phyloP scores from a whole-genome alignment of 1,140 invertebrate genomes.

The Drosophila sp. region DNA sequence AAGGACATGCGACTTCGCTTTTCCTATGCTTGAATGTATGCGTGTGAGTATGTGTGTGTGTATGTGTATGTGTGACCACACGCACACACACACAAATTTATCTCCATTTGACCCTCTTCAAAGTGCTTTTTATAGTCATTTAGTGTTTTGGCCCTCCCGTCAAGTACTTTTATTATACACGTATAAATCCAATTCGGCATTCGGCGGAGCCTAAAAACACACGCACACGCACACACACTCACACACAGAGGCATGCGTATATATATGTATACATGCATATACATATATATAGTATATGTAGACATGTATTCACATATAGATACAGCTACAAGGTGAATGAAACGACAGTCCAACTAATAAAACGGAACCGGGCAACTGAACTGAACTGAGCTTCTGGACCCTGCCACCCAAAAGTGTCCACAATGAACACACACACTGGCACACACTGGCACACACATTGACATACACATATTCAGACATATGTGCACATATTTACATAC shows the following conservation, averaged over 20 bases:
- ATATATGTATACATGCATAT: constrained; percentile 8
- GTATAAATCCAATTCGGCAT: constrained; percentile 84
- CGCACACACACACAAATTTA: constrained; percentile 75
- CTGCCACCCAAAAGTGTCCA: constrained; percentile 67
- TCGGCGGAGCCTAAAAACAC: constrained; percentile 54
- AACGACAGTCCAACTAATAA: constrained; percentile 77
- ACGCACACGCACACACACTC: constrained; percentile 36
- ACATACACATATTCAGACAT: constrained; percentile 24
- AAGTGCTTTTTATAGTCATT: constrained; percentile 85
- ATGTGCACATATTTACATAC: constrained; percentile 5
- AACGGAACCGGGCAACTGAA: constrained; percentile 67
- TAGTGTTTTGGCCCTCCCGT: constrained; percentile 83
- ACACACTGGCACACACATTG: constrained; percentile 45
- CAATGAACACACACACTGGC: constrained; percentile 65
- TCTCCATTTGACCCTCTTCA: constrained; percentile 85
- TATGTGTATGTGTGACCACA: constrained; percentile 25
- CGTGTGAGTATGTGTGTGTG: too few species aligned
- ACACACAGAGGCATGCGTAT: constrained; percentile 9
- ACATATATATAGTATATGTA: constrained; percentile 26
- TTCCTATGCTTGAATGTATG: constrained; percentile 17
- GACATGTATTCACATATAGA: too few species aligned
- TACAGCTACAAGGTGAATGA: constrained; percentile 57
- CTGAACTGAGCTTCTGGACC: constrained; percentile 60
- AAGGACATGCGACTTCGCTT: constrained; percentile 55
- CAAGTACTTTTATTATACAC: constrained; percentile 84